Evolutionary conservation across 2,888 invertebrate species (phyloP).

Genomic region (Drosophila picticornis): DNA sequence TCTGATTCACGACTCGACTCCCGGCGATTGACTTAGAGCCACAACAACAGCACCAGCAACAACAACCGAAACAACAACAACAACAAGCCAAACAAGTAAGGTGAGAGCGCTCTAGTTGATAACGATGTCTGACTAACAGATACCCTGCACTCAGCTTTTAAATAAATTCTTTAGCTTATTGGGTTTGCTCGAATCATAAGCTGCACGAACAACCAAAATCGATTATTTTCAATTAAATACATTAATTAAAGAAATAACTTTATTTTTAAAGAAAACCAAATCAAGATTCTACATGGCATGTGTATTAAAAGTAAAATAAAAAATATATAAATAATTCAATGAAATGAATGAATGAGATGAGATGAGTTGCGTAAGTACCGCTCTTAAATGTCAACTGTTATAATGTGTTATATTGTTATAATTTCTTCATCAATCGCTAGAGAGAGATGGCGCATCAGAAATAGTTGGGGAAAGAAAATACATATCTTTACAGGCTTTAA

Average conservation of each 20-base stretch:
- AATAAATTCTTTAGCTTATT: neutral
- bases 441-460: neutral
- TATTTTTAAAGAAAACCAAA: neutral
- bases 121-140: neutral
- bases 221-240: neutral
- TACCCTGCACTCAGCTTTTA: neutral
- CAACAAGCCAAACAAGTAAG: slow-evolving; percentile 1
- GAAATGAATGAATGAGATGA: too few relatives aligned
- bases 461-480: neutral
- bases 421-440: neutral
- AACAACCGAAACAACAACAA: neutral
- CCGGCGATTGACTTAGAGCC: slow-evolving; percentile 45
- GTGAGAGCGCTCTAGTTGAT: neutral
- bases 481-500: neutral
- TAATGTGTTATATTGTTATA: neutral
- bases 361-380: neutral
- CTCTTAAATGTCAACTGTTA: neutral
- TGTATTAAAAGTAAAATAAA: neutral
- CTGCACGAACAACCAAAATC: neutral
- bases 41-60: neutral
- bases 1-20: slow-evolving; percentile 20
- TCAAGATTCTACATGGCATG: neutral
- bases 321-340: neutral
- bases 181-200: neutral
- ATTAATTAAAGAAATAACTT: neutral